Percentiles rank a stretch among this genome's conserved stretches.
Evolutionary conservation across 2,888 invertebrate genomes (phyloP).

Genomic region (Polymixis flavicincta): DNA sequence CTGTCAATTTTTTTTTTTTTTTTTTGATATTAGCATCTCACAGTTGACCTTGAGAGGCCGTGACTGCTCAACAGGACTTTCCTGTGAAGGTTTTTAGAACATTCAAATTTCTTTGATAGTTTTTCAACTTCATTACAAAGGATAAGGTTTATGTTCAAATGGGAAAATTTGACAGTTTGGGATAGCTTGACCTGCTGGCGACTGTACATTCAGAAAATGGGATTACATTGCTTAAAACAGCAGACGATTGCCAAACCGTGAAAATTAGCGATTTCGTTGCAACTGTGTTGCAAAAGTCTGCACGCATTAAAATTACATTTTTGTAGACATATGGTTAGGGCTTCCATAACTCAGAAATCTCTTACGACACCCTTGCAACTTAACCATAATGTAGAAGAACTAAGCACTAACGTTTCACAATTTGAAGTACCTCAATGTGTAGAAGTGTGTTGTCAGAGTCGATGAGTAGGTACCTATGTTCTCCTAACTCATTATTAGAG

Average conservation of each 20-base stretch:
- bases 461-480: slow-evolving; percentile 35
- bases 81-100: too few relatives aligned
- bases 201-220: background rate
- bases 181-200: too few relatives aligned
- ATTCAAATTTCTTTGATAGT: too few relatives aligned
- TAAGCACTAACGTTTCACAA: slow-evolving; percentile 35
- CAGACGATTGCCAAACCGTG: slow-evolving; percentile 6
- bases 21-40: too few relatives aligned
- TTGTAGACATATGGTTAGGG: slow-evolving; percentile 3
- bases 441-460: slow-evolving; percentile 32
- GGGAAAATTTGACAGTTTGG: too few relatives aligned
- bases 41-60: too few relatives aligned
- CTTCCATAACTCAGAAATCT: slow-evolving; percentile 1
- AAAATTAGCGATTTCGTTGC: slow-evolving; percentile 10
- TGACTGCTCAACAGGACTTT: too few relatives aligned
- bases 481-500: slow-evolving; percentile 53
- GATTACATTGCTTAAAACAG: background rate
- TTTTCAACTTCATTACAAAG: too few relatives aligned
- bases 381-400: background rate
- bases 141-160: too few relatives aligned
- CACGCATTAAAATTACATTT: slow-evolving; percentile 3
- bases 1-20: too few relatives aligned
- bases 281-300: slow-evolving; percentile 1
- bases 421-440: slow-evolving; percentile 26
- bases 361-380: slow-evolving; percentile 23